Evolutionary conservation across 1,140 invertebrate species (phyloP).

Genomic region (Chrysopa pallens): DNA sequence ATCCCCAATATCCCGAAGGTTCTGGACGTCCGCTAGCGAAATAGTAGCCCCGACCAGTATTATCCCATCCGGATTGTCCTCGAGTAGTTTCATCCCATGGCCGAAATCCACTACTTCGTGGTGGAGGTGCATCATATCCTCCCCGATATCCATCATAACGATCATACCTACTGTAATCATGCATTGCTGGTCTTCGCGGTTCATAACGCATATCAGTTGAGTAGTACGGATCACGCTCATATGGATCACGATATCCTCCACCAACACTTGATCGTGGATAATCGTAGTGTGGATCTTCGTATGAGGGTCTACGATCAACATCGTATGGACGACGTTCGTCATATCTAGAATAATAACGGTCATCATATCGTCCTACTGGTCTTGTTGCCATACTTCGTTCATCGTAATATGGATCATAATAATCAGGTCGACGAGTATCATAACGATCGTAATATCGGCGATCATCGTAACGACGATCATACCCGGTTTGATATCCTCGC

Average conservation of each 20-base stretch:
- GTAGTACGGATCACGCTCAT: constrained; percentile 4
- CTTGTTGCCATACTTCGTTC: constrained; percentile 11
- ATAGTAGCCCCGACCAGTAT: constrained; percentile 32
- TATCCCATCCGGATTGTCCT: constrained; percentile 28
- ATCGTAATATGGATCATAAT: constrained; percentile 21
- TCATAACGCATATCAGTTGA: background rate
- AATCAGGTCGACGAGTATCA: constrained; percentile 6
- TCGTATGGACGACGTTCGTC: constrained; percentile 1
- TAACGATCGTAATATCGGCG: constrained; percentile 4
- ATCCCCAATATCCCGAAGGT: constrained; percentile 13
- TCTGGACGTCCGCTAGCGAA: constrained; percentile 28
- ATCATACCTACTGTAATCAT: constrained; percentile 17
- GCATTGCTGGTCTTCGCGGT: constrained; percentile 5
- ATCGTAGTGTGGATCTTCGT: background rate
- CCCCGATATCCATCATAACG: constrained; percentile 10
- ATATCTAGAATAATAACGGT: constrained; percentile 3
- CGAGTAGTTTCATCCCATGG: constrained; percentile 31
- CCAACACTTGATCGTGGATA: background rate
- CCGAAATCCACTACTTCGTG: constrained; percentile 24
- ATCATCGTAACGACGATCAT: constrained; percentile 4
- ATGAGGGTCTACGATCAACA: constrained; percentile 4
- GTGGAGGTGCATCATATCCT: constrained; percentile 13
- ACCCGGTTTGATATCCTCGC: too few species aligned
- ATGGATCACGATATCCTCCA: constrained; percentile 1
- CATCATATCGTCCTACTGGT: constrained; percentile 1